These are phyloP conservation scores for Corythoichthys intestinalis DNA, from an alignment of 2,113 vertebrate genomes.

Conservation along the genomic window DNA sequence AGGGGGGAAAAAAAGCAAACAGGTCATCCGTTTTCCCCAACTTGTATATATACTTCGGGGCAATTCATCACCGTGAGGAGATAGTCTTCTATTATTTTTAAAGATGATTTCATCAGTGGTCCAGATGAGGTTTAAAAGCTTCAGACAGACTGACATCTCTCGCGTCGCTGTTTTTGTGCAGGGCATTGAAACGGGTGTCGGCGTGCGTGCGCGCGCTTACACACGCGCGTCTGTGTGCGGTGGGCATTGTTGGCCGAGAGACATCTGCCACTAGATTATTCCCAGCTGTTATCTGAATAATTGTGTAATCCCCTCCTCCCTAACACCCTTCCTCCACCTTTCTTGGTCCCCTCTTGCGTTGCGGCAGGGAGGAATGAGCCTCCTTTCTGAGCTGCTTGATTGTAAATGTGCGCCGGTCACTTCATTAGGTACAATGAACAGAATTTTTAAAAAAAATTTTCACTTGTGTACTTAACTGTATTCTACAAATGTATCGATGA, in stretches of 20 bases:
- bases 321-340: slow-evolving; percentile 27
- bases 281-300: slow-evolving; percentile 82
- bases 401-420: not conserved
- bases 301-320: slow-evolving; percentile 68
- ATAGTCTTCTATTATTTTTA: slow-evolving; percentile 19
- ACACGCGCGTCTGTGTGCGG: slow-evolving; percentile 50
- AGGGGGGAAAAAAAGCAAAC: slow-evolving; percentile 48
- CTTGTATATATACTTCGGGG: not conserved
- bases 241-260: slow-evolving; percentile 78
- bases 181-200: slow-evolving; percentile 37
- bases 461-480: too few relatives aligned
- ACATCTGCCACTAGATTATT: slow-evolving; percentile 81
- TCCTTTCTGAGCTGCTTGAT: slow-evolving; percentile 28
- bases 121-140: not conserved
- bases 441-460: not conserved
- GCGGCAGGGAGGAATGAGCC: slow-evolving; percentile 46
- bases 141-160: slow-evolving; percentile 4
- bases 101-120: slow-evolving; percentile 3
- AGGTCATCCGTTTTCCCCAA: slow-evolving; percentile 33
- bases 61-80: slow-evolving; percentile 11
- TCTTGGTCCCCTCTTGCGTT: slow-evolving; percentile 37
- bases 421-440: not conserved
- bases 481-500: too few relatives aligned
- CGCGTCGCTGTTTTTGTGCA: slow-evolving; percentile 20
- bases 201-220: slow-evolving; percentile 34